Evolutionary conservation across 1,140 invertebrate species (phyloP), one percentile per base, ranked within the genome.

Genomic region (Penaeus chinensis): DNA sequence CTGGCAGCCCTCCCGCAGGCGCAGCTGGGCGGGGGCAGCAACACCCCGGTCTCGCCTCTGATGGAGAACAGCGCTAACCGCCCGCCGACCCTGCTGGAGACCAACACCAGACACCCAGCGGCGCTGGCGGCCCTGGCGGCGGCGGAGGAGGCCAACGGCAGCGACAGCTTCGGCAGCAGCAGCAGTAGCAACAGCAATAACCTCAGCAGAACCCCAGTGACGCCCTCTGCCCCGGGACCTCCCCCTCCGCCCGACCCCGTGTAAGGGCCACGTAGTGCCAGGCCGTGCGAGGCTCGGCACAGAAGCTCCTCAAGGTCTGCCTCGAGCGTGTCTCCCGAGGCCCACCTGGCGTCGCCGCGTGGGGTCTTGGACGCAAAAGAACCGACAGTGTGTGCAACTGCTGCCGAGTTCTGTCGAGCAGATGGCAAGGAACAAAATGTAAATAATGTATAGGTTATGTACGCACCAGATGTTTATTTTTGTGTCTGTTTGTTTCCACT

Each of bases 1-100:
- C 66, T 88, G 42, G 82, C 87, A 3, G 82, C 82, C 62, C 77
- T 88, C 11, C 76, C 87, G 8, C 82, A 66, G 62, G 74, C 87
- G 5, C 82, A 88, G 16, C 32, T 86, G 42, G 76, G 80, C 22
- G n/a, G 32, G 10, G 66, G n/a, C 54, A 54, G 24, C 79, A 87
- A 85, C 74, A 79, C 16, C 69, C 71, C 11, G 4, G 62, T 24
- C 18, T 42, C 69, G 11, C 79, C 79, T 5, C 69, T 82, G 4
- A 47, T 27, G 47, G 79, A 82, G 18, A 82, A 76, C 32, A 74
- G 42, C 60, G 42, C 79, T 60, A 87, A 87, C 85, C 71, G 78
- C n/a, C 65, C 61, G 7, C 84, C 84, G 4, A 69, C 78, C 19
- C 54, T 27, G 16, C 69, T 84, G 47, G 66, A 84, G 69, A 18